Evolutionary conservation across 2,888 invertebrate species (phyloP).

Genomic region (Thecocarcelia acutangulata): DNA sequence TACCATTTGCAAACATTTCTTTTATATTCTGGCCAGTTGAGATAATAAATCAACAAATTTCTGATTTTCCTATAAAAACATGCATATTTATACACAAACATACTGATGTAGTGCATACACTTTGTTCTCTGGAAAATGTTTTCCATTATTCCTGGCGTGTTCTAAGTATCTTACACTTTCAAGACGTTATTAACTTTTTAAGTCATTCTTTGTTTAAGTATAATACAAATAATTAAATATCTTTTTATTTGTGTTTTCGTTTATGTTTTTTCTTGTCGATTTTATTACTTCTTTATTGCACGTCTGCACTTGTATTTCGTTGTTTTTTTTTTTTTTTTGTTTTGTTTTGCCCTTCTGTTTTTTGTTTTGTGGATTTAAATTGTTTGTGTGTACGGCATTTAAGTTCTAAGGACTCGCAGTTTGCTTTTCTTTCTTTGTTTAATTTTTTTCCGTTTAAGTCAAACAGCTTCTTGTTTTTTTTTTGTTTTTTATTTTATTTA

Average conservation of each 20-base stretch:
- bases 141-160: neutral
- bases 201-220: constrained; percentile 9
- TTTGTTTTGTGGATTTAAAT: constrained; percentile 19
- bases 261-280: constrained; percentile 11
- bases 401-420: constrained; percentile 70
- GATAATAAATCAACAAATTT: too few relatives aligned
- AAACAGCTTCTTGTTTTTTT: too few relatives aligned
- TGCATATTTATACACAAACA: too few relatives aligned
- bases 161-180: neutral
- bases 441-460: constrained; percentile 23
- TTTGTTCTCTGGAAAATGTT: neutral
- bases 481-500: constrained; percentile 10
- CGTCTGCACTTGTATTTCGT: neutral
- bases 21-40: too few relatives aligned
- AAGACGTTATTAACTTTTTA: neutral
- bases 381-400: constrained; percentile 73
- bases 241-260: constrained; percentile 30
- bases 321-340: neutral
- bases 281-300: constrained; percentile 10
- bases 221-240: constrained; percentile 35
- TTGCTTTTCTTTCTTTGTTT: constrained; percentile 35
- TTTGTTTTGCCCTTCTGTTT: too few relatives aligned
- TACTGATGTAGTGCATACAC: too few relatives aligned
- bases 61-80: too few relatives aligned
- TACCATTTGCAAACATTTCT: too few relatives aligned